These are phyloP conservation scores for Rhinoraja longicauda DNA, from an alignment of 2,797 vertebrate species.

Conservation along the genomic window DNA sequence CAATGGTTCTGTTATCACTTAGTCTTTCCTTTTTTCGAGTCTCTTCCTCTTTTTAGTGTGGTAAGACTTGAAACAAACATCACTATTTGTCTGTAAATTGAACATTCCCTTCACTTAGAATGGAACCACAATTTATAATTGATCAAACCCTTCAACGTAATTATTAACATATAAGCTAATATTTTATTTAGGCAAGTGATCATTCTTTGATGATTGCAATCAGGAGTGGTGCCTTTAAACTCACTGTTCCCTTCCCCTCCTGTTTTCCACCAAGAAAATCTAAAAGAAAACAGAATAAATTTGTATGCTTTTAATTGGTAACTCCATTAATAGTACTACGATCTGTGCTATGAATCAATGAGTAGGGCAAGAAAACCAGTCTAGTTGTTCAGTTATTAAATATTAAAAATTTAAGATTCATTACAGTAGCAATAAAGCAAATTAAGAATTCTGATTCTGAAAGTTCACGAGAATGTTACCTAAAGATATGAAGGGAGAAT, in stretches of 20 bases:
- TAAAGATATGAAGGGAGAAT: conserved; percentile 22
- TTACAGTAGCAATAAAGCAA: conserved; percentile 22
- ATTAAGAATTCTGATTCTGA: conserved; percentile 20
- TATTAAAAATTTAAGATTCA: not conserved
- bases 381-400: not conserved
- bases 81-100: not conserved
- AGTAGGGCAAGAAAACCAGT: not conserved
- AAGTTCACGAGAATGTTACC: not conserved
- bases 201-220: not conserved
- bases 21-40: not conserved
- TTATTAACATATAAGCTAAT: too few species aligned
- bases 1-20: not conserved
- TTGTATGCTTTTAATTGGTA: conserved; percentile 1
- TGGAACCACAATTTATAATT: conserved; percentile 1
- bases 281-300: conserved; percentile 38
- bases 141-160: conserved; percentile 1
- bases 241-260: not conserved
- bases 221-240: conserved; percentile 6
- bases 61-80: not conserved
- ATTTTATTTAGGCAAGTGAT: too few species aligned
- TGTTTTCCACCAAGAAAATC: not conserved
- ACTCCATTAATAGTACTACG: not conserved
- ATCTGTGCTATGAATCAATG: not conserved
- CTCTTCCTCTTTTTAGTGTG: not conserved
- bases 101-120: not conserved